Conservation (phyloP, 2,888 invertebrate species). For the Pachydiplax longipennis region DNA sequence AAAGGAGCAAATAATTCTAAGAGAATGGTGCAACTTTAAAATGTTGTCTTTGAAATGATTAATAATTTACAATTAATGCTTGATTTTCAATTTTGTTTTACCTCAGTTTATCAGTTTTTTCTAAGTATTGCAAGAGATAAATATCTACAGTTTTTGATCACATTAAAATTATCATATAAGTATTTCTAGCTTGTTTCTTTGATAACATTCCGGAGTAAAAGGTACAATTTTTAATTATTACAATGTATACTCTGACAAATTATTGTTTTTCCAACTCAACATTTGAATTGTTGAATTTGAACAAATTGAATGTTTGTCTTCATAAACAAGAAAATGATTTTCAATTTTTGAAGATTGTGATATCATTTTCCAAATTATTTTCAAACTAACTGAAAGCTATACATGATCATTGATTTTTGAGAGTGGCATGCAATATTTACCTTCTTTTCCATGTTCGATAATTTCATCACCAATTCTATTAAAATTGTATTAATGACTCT, state of each 20-base stretch:
- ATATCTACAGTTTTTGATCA: background rate
- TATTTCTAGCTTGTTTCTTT: background rate
- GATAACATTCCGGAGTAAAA: background rate
- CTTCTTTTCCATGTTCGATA: too few relatives aligned
- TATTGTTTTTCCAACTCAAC: background rate
- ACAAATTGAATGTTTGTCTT: background rate
- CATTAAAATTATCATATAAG: background rate
- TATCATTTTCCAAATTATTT: too few relatives aligned
- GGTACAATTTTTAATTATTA: too few relatives aligned
- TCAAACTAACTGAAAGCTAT: too few relatives aligned
- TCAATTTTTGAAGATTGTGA: too few relatives aligned
- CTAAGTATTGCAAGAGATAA: background rate
- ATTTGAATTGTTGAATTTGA: too few relatives aligned
- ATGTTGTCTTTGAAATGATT: background rate
- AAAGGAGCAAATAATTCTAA: background rate
- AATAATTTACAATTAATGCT: background rate
- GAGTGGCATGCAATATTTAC: too few relatives aligned
- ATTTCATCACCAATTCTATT: too few relatives aligned
- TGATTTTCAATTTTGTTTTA: background rate
- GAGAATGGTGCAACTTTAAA: background rate
- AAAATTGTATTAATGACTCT: too few relatives aligned
- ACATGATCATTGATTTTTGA: too few relatives aligned
- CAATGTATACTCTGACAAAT: background rate
- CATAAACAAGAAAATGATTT: too few relatives aligned
- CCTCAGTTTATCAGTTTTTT: background rate